These are phyloP conservation scores for Amblyteles armatorius DNA, from an alignment of 2,888 invertebrate species.

Conservation along the genomic window DNA sequence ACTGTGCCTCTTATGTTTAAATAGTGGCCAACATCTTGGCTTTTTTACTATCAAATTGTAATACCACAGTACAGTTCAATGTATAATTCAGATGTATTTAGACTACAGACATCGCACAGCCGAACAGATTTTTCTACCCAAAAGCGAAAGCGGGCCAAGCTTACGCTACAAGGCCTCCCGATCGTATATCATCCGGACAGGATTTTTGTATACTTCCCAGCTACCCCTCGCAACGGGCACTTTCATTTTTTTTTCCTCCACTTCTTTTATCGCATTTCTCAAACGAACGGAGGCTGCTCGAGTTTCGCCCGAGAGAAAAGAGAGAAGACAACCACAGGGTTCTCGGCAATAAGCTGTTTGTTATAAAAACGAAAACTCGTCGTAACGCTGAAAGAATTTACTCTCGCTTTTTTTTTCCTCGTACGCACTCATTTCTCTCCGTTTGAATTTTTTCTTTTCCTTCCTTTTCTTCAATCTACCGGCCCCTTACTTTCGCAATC, in stretches of 20 bases:
- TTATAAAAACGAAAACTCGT: not conserved
- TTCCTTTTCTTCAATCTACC: conserved; percentile 12
- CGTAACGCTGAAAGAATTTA: conserved; percentile 12
- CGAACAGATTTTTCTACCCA: not conserved
- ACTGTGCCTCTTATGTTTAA: not conserved
- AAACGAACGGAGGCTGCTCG: not conserved
- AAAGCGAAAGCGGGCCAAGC: not conserved
- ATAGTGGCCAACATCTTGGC: not conserved
- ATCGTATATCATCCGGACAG: conserved; percentile 1
- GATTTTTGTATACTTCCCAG: not conserved
- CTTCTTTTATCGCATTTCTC: conserved; percentile 4
- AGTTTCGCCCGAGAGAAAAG: not conserved
- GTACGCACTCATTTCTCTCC: not conserved
- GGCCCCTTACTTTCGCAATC: not conserved
- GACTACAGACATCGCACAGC: not conserved
- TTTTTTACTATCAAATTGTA: not conserved
- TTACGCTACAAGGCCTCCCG: not conserved
- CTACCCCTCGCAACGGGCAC: not conserved
- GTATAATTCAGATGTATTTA: not conserved
- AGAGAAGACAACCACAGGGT: not conserved
- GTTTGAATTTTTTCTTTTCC: conserved; percentile 8
- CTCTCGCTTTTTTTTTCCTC: not conserved
- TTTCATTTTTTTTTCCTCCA: not conserved
- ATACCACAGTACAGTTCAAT: not conserved
- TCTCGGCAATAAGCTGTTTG: conserved; percentile 15